A percentile compares a stretch with the other conserved stretches of the same genome.
Conservation (phyloP, 35 echinoderm and acorn worm genomes). For the Ophioderma brevispina region DNA sequence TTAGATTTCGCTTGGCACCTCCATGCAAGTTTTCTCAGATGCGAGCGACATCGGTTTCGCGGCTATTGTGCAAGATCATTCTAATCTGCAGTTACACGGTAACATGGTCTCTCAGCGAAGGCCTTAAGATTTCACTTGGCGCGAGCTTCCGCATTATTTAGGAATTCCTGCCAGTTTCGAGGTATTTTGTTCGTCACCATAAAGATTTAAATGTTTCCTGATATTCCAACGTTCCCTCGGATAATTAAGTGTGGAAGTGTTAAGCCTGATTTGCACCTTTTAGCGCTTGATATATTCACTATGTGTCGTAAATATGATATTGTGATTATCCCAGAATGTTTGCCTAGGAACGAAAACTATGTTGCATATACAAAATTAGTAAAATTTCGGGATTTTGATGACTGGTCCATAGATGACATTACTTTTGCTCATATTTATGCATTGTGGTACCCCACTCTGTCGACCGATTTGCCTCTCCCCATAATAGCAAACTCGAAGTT, state of each 20-base stretch:
- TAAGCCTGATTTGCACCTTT: slow-evolving; percentile 13
- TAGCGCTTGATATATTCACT: slow-evolving; percentile 5
- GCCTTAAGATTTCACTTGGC: too few relatives aligned
- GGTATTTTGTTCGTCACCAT: neutral
- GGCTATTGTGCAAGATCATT: too few relatives aligned
- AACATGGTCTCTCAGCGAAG: too few relatives aligned
- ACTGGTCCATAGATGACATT: slow-evolving; percentile 28
- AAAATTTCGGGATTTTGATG: slow-evolving; percentile 28
- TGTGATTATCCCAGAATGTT: slow-evolving; percentile 34
- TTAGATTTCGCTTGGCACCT: too few relatives aligned
- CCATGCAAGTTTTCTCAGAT: too few relatives aligned
- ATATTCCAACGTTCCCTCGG: slow-evolving; percentile 3
- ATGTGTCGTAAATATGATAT: too few relatives aligned
- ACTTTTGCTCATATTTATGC: slow-evolving; percentile 24
- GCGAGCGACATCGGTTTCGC: too few relatives aligned
- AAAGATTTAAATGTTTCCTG: slow-evolving; percentile 37
- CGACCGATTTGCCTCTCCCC: slow-evolving; percentile 34
- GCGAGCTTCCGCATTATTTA: too few relatives aligned
- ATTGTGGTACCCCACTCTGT: slow-evolving; percentile 30
- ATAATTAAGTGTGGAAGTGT: slow-evolving; percentile 29
- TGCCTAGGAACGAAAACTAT: slow-evolving; percentile 36
- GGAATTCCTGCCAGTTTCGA: too few relatives aligned
- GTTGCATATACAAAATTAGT: slow-evolving; percentile 18
- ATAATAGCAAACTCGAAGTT: slow-evolving; percentile 3
- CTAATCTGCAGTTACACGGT: too few relatives aligned